Evolutionary conservation across 2,797 vertebrate species (phyloP), one percentile per base, ranked within the genome.

Genomic region (Emys orbicularis): DNA sequence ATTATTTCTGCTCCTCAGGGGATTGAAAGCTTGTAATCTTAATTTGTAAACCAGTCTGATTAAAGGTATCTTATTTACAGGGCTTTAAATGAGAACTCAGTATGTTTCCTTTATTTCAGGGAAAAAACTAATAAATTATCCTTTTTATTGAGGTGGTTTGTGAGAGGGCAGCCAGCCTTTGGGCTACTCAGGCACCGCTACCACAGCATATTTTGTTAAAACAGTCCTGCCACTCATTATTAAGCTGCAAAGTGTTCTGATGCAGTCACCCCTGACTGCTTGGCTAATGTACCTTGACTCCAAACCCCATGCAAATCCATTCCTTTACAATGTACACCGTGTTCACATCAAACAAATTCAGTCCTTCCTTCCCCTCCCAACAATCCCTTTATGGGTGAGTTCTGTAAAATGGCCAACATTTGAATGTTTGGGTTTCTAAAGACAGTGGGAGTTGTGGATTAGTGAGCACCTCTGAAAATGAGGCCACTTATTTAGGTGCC

Each of bases 1-100:
- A 93, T 95, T 89, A 86, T 94, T 96, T 94, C 53, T 90, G 3
- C 81, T 95, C 74, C 88, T 93, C 27, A 3, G 37, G 74, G 50
- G 92, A 52, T 41, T 68, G 74, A 80, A 88, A 89, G 81, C 57
- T 47, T 82, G 5, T 86, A 92, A 92, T 94, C 86, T 93, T 86
- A 79, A 94, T 92, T 93, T 89, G 82, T 87, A 87, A 95, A 94
- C 49, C 21, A 65, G 56, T 61, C 11, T 91, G 87, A 12, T 95
- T 94, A 82, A 52, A 90, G 27, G 16, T 82, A 81, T 90, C 79
- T 93, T n/a, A 23, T 90, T 94, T 94, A 81, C 49, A 74, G 29
- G 31, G 54, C 87, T 91, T 87, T 31, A 89, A 90, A 81, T 77
- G 81, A 11, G 37, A 34, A 8, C 8, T 0, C 56, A 80, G 3